Base-by-base conservation (phyloP, 2,113 vertebrate species). In the Tichodroma muraria region DNA sequence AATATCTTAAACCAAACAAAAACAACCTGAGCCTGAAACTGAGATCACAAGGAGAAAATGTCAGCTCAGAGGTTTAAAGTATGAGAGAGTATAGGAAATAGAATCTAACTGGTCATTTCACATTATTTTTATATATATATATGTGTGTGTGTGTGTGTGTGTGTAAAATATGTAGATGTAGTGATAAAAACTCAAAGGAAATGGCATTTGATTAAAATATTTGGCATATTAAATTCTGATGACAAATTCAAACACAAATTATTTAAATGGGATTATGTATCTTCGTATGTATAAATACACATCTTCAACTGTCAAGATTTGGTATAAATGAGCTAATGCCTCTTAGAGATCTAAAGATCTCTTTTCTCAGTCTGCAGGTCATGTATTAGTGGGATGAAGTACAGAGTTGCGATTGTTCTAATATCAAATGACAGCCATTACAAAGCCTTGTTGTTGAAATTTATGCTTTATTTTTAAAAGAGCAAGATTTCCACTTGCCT, bases 321-420 rank as follows among this genome's bases (percentile, higher is more conserved):
- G 45, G 54, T 61, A 35, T 12, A 57, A 77, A 87, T 61, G 59
- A 80, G 33, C 2, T 3, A 93, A 83, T 88, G 35, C 35, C 49
- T n/a, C n/a, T n/a, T n/a, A n/a, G n/a, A n/a, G n/a, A n/a, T n/a
- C n/a, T n/a, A 45, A 33, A 42, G 38, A n/a, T 85, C 40, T 64
- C 49, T 87, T 44, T 84, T 52, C 57, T 64, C 65, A 60, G 31
- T 57, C 42, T 93, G 42, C 54, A 80, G 88, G 59, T 87, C 31
- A 2, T 66, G 23, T 19, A 30, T 77, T 47, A 0, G 38, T 83
- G 64, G 88, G 85, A 86, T 88, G 95, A 85, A 90, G 11, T 44
- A 93, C 89, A 95, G 54, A 82, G 50, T 53, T 25, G 31, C 68
- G 57, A 76, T 89, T 94, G 77, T 95, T 84, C 61, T 60, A 14